These are phyloP conservation scores for Colistium nudipinnis DNA, from an alignment of 2,113 vertebrate species.

Conservation along the genomic window DNA sequence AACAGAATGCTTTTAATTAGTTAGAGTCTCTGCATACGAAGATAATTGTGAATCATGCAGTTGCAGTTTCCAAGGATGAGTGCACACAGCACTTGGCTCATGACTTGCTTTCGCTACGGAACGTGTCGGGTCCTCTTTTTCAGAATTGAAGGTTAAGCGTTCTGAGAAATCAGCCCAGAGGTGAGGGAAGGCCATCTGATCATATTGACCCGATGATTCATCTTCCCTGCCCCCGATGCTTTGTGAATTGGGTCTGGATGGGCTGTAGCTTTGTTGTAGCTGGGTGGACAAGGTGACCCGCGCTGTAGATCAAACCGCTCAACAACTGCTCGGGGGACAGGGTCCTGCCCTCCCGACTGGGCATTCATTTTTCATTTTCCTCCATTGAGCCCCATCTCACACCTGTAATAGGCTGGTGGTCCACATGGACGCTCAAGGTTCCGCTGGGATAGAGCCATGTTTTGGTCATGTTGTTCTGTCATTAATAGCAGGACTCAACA, in stretches of 20 bases:
- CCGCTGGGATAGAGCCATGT: conserved; percentile 52
- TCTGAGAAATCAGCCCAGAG: conserved; percentile 43
- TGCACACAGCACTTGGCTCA: conserved; percentile 36
- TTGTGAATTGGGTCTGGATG: conserved; percentile 62
- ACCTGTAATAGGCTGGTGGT: conserved; percentile 75
- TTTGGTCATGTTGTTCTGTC: conserved; percentile 48
- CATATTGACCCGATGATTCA: conserved; percentile 65
- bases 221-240: conserved; percentile 55
- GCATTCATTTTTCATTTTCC: conserved; percentile 79
- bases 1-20: conserved; percentile 61
- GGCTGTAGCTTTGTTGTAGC: conserved; percentile 57
- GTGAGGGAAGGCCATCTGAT: conserved; percentile 49
- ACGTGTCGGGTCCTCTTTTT: conserved; percentile 18
- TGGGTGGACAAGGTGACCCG: conserved; percentile 71
- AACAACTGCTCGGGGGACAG: conserved; percentile 75
- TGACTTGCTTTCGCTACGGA: conserved; percentile 2
- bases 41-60: conserved; percentile 62
- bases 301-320: conserved; percentile 73
- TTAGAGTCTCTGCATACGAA: conserved; percentile 51
- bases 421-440: conserved; percentile 66
- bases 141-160: conserved; percentile 63
- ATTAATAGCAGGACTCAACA: conserved; percentile 55
- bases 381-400: conserved; percentile 75
- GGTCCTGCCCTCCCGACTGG: conserved; percentile 70
- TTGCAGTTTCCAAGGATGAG: conserved; percentile 31